Conservation (phyloP, 2,888 invertebrate genomes). For the Phyllotreta cruciferae region DNA sequence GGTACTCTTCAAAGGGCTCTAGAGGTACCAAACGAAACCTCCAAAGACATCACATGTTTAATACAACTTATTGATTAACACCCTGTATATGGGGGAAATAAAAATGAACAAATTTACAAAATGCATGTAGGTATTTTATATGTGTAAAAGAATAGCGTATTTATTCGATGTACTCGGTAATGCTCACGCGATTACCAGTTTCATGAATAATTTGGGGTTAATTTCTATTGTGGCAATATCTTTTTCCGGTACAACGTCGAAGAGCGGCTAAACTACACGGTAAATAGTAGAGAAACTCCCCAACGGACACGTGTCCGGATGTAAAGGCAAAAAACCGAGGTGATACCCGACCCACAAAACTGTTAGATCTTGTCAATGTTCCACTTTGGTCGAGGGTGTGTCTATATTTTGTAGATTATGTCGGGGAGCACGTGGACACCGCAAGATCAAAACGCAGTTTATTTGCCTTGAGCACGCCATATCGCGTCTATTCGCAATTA, state of each 20-base stretch:
- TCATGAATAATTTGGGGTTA: slow-evolving; percentile 48
- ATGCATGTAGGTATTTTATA: too few species aligned
- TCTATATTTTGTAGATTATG: slow-evolving; percentile 41
- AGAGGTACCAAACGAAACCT: too few species aligned
- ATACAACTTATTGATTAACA: too few species aligned
- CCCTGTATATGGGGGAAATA: too few species aligned
- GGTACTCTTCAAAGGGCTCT: too few species aligned
- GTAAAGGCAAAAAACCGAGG: slow-evolving; percentile 47
- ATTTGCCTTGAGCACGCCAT: slow-evolving; percentile 32
- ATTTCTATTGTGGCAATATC: slow-evolving; percentile 47
- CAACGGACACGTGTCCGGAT: slow-evolving; percentile 53
- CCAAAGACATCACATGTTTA: too few species aligned
- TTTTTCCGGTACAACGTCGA: slow-evolving; percentile 51
- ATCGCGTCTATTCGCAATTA: slow-evolving; percentile 23
- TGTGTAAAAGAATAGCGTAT: too few species aligned
- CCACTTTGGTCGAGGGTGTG: slow-evolving; percentile 39
- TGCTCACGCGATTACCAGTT: slow-evolving; percentile 20
- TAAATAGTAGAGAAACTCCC: slow-evolving; percentile 40
- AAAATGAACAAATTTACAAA: too few species aligned
- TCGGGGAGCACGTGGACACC: slow-evolving; percentile 35
- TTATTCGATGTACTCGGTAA: not conserved
- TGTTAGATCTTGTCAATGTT: slow-evolving; percentile 39
- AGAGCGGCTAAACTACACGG: slow-evolving; percentile 49
- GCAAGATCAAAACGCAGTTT: slow-evolving; percentile 33
- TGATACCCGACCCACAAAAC: slow-evolving; percentile 35